phyloP scores from a whole-genome alignment of 2,797 vertebrate genomes.

The Lemur catta region DNA sequence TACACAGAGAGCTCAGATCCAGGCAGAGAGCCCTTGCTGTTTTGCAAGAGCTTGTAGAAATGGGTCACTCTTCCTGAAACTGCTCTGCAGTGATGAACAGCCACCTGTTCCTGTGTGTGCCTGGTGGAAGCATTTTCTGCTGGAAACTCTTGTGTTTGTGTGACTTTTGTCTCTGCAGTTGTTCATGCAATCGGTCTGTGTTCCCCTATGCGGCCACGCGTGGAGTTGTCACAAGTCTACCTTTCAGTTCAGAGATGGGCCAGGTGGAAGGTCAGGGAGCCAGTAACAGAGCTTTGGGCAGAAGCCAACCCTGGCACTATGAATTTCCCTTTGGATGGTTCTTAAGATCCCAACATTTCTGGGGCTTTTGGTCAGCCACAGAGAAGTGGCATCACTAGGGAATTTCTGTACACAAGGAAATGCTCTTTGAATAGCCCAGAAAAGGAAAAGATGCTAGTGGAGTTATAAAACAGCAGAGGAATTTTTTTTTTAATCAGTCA shows the following conservation, averaged over 20 bases:
- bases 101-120: neutral
- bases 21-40: too few species aligned
- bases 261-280: neutral
- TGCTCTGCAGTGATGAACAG: neutral
- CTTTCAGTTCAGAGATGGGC: neutral
- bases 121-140: neutral
- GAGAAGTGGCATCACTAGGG: neutral
- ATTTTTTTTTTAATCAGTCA: neutral
- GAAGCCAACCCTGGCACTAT: neutral
- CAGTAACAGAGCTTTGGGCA: neutral
- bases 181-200: neutral
- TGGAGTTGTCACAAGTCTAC: neutral
- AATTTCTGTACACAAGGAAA: neutral
- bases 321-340: neutral
- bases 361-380: neutral
- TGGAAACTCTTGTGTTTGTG: neutral
- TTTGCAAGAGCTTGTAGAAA: neutral
- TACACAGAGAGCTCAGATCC: neutral
- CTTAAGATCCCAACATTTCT: neutral
- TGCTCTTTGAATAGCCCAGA: neutral
- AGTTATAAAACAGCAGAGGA: neutral
- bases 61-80: neutral
- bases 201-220: too few species aligned
- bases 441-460: neutral
- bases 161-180: neutral